phyloP scores from a whole-genome alignment of 2,888 invertebrate genomes.

The Diloba caeruleocephala region DNA sequence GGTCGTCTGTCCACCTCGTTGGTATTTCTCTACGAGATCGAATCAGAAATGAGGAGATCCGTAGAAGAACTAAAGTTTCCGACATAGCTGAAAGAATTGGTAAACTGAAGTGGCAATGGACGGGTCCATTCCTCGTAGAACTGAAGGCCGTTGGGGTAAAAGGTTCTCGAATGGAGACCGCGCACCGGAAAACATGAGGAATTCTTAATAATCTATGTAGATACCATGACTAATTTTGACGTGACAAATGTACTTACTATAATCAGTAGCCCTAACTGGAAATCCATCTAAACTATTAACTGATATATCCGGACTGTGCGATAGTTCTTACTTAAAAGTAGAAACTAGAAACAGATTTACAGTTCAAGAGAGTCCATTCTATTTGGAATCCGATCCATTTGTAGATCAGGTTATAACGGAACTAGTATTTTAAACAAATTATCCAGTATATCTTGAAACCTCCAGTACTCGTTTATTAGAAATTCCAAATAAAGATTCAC shows the following conservation, averaged over 20 bases:
- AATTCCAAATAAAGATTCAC: constrained; percentile 57
- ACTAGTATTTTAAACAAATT: neutral
- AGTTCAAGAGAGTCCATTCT: constrained; percentile 43
- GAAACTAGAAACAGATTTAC: constrained; percentile 20
- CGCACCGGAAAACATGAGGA: too few species aligned
- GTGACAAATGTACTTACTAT: too few species aligned
- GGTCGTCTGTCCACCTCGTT: too few species aligned
- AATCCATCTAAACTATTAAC: constrained; percentile 1
- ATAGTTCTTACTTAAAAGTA: constrained; percentile 9
- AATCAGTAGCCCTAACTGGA: neutral
- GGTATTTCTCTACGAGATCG: too few species aligned
- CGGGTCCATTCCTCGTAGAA: too few species aligned
- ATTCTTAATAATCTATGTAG: neutral
- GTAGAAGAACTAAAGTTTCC: too few species aligned
- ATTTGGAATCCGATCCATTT: constrained; percentile 29
- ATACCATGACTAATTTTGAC: too few species aligned
- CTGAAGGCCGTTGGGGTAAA: too few species aligned
- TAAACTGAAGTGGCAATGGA: too few species aligned
- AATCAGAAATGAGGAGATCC: too few species aligned
- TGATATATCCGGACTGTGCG: constrained; percentile 8
- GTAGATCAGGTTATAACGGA: constrained; percentile 31
- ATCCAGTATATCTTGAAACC: constrained; percentile 24
- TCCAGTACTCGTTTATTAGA: constrained; percentile 46
- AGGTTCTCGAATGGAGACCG: too few species aligned
- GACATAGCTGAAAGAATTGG: too few species aligned